Evolutionary conservation across 2,888 invertebrate genomes (phyloP), one percentile per base, ranked within the genome.

Genomic region (Aporophyla nigra): DNA sequence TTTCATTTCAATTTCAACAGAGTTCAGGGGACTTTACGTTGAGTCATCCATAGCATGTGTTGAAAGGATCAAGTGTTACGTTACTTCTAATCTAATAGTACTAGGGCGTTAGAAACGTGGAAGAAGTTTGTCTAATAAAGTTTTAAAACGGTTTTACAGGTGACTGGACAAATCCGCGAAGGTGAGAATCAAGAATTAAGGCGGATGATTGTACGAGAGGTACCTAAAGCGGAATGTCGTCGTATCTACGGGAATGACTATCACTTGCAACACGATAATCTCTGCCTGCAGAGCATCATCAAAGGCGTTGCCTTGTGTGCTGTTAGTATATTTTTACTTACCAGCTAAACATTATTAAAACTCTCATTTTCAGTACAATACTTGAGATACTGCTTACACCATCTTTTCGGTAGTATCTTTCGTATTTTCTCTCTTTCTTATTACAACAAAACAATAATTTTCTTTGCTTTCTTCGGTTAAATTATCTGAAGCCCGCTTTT

Each of bases 231-330:
- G 0, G 92, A 94, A 72, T 96, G 96, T 80, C 90, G 96, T 3
- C 76, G 91, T 58, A 81, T 92, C 43, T 96, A 96, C 82, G 96
- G 95, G 7, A 96, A 95, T 71, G 96, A 96, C 66, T 96, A 96
- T 83, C 92, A 93, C 1, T 88, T 96, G 10, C 96, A 96, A 80
- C 93, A 94, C 33, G 96, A 96, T 87, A 95, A 96, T 82, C 93
- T 96, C 86, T 96, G 96, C 65, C 85, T 96, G 46, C 90, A 93
- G 82, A 96, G 96, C 76, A 83, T 92, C 0, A 88, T 93, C 3
- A 94, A 94, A 71, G 96, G 96, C 4, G 92, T 96, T 43, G 96
- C 96, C 14, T 88, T 96, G 67, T 96, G 96, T 86, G 96, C 96
- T 78, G 96, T 96, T 69, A 93, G 94, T 91, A 76, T 14, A 54